A percentile compares a stretch with the other conserved stretches of the same genome.
Conservation (phyloP, 2,113 vertebrate genomes). For the Hiodon alosoides region DNA sequence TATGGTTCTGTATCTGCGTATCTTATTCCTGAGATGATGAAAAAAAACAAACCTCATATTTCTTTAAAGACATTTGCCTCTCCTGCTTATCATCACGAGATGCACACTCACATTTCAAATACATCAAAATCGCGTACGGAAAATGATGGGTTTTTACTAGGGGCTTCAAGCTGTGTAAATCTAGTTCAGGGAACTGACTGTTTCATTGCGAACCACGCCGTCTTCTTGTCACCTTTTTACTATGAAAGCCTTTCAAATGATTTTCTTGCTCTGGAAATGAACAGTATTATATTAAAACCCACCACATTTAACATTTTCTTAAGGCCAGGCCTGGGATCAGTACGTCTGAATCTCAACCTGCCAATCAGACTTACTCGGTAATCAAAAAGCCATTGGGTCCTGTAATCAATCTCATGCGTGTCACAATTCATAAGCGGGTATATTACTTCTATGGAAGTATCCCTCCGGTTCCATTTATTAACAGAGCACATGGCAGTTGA, state of each 20-base stretch:
- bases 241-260: slow-evolving; percentile 28
- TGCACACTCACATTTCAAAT: not conserved
- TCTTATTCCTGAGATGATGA: not conserved
- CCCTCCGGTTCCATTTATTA: slow-evolving; percentile 20
- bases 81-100: not conserved
- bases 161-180: slow-evolving; percentile 29
- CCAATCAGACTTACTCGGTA: slow-evolving; percentile 23
- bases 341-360: slow-evolving; percentile 4
- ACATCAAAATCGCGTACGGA: not conserved
- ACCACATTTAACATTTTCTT: slow-evolving; percentile 28
- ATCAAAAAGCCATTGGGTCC: slow-evolving; percentile 29
- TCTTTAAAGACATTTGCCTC: not conserved
- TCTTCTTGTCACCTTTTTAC: slow-evolving; percentile 14
- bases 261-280: slow-evolving; percentile 17
- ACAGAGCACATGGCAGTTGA: not conserved
- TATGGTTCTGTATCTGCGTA: not conserved
- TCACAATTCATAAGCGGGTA: slow-evolving; percentile 23
- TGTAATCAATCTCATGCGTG: slow-evolving; percentile 23
- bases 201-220: slow-evolving; percentile 26
- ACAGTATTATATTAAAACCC: slow-evolving; percentile 31
- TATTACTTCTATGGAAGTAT: slow-evolving; percentile 16
- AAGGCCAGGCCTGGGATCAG: slow-evolving; percentile 15
- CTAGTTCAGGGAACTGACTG: slow-evolving; percentile 19
- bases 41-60: not conserved
- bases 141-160: slow-evolving; percentile 26